Percentiles rank a stretch among this genome's conserved stretches.
Evolutionary conservation across 2,113 vertebrate species (phyloP).

Genomic region (mouse (Mus musculus)): GRCm39 chr1:138207501-138208000

Average conservation of each 20-base stretch:
- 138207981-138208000: neutral
- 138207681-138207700: neutral
- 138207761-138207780: neutral
- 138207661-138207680: neutral
- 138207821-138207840: neutral
- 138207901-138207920: neutral
- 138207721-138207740: neutral
- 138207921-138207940: too few species aligned
- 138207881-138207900: neutral
- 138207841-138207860: too few species aligned
- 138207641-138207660: neutral
- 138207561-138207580: neutral
- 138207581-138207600: neutral
- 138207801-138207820: neutral
- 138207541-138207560: neutral
- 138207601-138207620: neutral
- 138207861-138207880: neutral
- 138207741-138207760: neutral
- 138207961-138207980: neutral
- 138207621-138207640: neutral
- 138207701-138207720: neutral
- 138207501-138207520: neutral
- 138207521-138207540: neutral
- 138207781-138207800: neutral
- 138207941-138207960: neutral